Evolutionary conservation across 2,113 vertebrate genomes (phyloP).

Genomic region (Pampusana beccarii): DNA sequence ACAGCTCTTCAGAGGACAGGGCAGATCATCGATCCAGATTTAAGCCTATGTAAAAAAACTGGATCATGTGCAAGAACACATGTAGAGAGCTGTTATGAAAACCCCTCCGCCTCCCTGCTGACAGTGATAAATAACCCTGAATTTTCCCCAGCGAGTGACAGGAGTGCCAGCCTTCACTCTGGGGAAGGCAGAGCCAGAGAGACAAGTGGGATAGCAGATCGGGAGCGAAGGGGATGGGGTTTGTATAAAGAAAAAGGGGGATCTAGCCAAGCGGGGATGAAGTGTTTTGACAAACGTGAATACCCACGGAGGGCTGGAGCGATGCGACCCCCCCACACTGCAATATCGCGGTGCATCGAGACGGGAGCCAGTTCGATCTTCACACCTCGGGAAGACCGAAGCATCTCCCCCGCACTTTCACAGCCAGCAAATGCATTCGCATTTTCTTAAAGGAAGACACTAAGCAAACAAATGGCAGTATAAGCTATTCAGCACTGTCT

Average conservation of each 20-base stretch:
- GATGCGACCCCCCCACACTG: background rate
- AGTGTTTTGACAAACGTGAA: background rate
- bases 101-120: background rate
- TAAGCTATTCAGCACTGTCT: background rate
- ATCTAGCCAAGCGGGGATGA: background rate
- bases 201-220: background rate
- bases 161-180: background rate
- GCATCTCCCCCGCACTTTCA: background rate
- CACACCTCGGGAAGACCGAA: background rate
- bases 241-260: background rate
- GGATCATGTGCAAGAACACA: background rate
- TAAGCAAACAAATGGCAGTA: background rate
- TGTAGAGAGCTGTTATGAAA: background rate
- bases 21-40: background rate
- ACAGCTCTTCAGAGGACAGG: background rate
- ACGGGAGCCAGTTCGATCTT: background rate
- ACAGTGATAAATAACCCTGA: background rate
- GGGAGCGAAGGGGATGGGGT: fast-evolving
- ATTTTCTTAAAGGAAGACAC: background rate
- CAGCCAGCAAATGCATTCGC: background rate
- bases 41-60: background rate
- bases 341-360: fast-evolving
- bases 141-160: fast-evolving
- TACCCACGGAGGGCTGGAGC: background rate
- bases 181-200: background rate